A percentile compares a stretch with the other conserved stretches of the same genome.
Evolutionary conservation across 2,888 invertebrate species (phyloP).

Genomic region (Lissonota sp.): DNA sequence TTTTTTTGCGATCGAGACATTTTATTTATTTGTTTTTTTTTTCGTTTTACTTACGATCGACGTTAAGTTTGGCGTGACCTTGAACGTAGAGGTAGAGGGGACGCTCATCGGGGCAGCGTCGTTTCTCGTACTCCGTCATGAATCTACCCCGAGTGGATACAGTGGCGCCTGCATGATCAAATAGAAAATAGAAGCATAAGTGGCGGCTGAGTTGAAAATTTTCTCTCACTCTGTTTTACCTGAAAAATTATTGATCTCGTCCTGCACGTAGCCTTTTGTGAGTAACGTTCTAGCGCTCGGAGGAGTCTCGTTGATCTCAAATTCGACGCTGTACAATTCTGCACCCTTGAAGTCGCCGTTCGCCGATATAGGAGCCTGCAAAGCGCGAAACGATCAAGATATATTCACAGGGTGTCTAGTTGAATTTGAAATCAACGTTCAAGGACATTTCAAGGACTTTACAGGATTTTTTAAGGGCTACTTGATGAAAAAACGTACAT

Average conservation of each 20-base stretch:
- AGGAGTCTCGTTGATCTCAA: constrained; percentile 86
- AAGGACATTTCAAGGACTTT: no score
- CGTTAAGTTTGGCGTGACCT: constrained; percentile 85
- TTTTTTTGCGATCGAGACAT: no score
- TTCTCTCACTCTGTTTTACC: constrained; percentile 69
- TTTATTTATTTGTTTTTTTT: not conserved
- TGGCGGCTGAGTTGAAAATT: no score
- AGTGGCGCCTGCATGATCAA: constrained; percentile 84
- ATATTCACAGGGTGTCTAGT: no score
- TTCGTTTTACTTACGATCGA: constrained; percentile 79
- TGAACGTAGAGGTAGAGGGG: constrained; percentile 86
- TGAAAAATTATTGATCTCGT: constrained; percentile 85
- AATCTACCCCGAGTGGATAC: constrained; percentile 86
- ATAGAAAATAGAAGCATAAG: constrained; percentile 6
- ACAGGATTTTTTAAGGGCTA: no score
- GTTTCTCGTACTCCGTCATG: constrained; percentile 85
- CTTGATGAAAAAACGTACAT: no score
- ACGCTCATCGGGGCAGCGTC: constrained; percentile 84
- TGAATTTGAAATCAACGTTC: no score
- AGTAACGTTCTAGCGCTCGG: constrained; percentile 86
- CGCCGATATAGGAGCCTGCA: constrained; percentile 69
- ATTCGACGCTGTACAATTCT: constrained; percentile 84
- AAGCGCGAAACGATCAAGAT: constrained; percentile 13
- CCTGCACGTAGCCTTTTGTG: constrained; percentile 86
- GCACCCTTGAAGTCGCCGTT: constrained; percentile 80